A percentile compares a stretch with the other conserved stretches of the same genome.
phyloP scores from a whole-genome alignment of 2,113 vertebrate genomes.

The Esox niger region DNA sequence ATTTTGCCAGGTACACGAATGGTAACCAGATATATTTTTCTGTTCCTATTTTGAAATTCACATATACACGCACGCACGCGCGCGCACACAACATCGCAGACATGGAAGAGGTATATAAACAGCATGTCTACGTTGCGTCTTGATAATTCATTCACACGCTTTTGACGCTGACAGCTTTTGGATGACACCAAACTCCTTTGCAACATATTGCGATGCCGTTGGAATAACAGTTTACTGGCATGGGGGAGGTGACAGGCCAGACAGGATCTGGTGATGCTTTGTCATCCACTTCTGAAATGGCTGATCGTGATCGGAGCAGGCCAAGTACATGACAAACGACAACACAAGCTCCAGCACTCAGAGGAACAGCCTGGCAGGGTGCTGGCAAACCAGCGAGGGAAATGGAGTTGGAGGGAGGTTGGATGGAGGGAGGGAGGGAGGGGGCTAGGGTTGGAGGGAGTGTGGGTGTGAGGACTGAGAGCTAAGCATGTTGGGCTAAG shows the following conservation, averaged over 20 bases:
- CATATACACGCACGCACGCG: no score
- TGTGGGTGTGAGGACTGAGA: not conserved
- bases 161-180: not conserved
- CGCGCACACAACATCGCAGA: no score
- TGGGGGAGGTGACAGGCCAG: not conserved
- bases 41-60: no score
- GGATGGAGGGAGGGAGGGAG: not conserved
- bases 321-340: not conserved
- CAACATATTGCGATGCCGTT: not conserved
- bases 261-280: not conserved
- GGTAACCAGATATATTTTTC: no score
- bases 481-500: no score
- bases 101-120: no score
- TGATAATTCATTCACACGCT: not conserved
- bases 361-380: no score
- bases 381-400: not conserved
- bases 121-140: no score
- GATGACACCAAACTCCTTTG: not conserved
- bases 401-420: no score
- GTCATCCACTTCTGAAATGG: not conserved
- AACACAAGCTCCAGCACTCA: not conserved
- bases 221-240: not conserved
- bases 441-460: not conserved
- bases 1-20: no score
- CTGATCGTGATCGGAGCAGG: not conserved